Evolutionary conservation across 2,888 invertebrate genomes (phyloP).

Genomic region (Elaeidobius kamerunicus): DNA sequence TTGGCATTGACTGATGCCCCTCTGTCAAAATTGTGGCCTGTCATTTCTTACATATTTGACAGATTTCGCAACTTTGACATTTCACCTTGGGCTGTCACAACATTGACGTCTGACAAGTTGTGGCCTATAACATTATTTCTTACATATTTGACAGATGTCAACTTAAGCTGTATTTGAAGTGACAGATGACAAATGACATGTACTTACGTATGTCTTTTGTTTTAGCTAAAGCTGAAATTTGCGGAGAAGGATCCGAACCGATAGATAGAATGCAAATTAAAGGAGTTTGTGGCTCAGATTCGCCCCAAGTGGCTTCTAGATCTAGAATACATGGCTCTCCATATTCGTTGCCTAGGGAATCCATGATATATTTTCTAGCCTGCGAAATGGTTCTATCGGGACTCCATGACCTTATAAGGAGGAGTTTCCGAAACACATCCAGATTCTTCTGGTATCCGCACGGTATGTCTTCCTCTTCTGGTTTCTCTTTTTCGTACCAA

Average conservation of each 20-base stretch:
- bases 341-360: slow-evolving; percentile 81
- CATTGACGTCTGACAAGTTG: no score
- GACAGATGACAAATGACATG: slow-evolving; percentile 23
- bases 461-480: slow-evolving; percentile 88
- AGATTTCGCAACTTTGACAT: no score
- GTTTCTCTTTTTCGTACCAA: slow-evolving; percentile 92
- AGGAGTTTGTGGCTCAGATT: slow-evolving; percentile 85
- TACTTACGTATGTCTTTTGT: slow-evolving; percentile 75
- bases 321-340: slow-evolving; percentile 91
- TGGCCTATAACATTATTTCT: no score
- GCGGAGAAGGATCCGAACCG: slow-evolving; percentile 95
- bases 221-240: slow-evolving; percentile 85
- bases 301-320: slow-evolving; percentile 84
- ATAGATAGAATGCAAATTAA: slow-evolving; percentile 91
- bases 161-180: no score
- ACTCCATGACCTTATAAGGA: slow-evolving; percentile 91
- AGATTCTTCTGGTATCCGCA: slow-evolving; percentile 83
- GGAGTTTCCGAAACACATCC: slow-evolving; percentile 82
- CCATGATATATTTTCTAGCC: slow-evolving; percentile 85
- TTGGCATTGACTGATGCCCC: no score
- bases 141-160: not conserved
- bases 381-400: slow-evolving; percentile 93
- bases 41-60: no score
- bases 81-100: no score
- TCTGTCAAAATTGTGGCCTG: no score